Evolutionary conservation across 2,113 vertebrate species (phyloP).

Genomic region (Pelodiscus sinensis): DNA sequence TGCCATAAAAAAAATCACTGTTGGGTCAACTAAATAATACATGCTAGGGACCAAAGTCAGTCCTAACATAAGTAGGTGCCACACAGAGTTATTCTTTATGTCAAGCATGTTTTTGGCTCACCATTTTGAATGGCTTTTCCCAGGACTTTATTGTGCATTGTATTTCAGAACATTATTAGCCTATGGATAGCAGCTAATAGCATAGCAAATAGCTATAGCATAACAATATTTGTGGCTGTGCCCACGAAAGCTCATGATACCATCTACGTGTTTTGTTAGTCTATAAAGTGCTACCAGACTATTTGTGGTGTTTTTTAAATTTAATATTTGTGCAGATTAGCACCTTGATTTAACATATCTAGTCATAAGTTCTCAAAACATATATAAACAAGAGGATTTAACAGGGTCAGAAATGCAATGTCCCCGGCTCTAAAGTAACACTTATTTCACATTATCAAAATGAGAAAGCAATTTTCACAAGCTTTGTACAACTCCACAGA

Average conservation of each 20-base stretch:
- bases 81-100: not conserved
- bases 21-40: not conserved
- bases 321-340: not conserved
- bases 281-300: too few species aligned
- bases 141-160: fast-evolving
- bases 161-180: not conserved
- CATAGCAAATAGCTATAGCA: not conserved
- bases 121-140: not conserved
- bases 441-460: not conserved
- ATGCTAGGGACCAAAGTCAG: not conserved
- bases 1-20: not conserved
- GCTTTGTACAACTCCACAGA: not conserved
- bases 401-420: not conserved
- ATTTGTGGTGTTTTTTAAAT: too few species aligned
- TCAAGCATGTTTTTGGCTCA: not conserved
- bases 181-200: not conserved
- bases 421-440: not conserved
- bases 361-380: not conserved
- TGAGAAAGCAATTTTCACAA: not conserved
- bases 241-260: too few species aligned
- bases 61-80: not conserved
- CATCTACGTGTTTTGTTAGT: too few species aligned
- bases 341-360: fast-evolving
- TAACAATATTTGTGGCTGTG: not conserved
- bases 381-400: not conserved